These are phyloP conservation scores for Tipula lateralis DNA, from an alignment of 2,888 invertebrate species.

Conservation along the genomic window DNA sequence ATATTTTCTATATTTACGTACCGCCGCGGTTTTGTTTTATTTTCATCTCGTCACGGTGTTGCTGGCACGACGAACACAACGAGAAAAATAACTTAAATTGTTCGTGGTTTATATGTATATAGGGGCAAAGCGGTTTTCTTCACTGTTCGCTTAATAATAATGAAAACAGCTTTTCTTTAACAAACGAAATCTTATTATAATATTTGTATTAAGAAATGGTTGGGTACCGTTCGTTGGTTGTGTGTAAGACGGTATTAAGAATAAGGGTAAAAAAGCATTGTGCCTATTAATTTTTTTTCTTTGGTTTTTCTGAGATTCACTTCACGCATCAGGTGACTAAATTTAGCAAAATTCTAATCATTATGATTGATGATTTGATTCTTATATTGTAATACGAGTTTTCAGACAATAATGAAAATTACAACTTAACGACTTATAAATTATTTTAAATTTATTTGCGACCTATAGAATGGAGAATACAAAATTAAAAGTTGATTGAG, in stretches of 20 bases:
- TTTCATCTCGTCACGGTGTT: neutral
- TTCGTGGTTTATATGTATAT: neutral
- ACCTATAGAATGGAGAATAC: too few species aligned
- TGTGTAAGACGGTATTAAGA: neutral
- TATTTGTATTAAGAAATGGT: neutral
- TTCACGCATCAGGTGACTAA: neutral
- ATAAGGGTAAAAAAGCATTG: neutral
- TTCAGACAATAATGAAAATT: too few species aligned
- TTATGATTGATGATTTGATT: neutral
- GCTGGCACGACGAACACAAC: neutral
- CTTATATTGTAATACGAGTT: too few species aligned
- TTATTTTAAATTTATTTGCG: too few species aligned
- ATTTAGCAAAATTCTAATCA: neutral
- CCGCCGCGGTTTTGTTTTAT: neutral
- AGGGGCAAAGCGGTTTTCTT: neutral
- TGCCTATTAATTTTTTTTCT: neutral
- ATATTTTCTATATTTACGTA: neutral
- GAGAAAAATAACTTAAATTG: neutral
- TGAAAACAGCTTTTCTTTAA: too few species aligned
- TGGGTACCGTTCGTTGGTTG: neutral
- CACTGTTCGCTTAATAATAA: neutral
- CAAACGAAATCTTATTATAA: neutral
- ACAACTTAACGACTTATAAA: too few species aligned
- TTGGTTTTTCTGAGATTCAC: neutral
- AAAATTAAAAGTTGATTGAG: too few species aligned